These are phyloP conservation scores for Epinotia demarniana DNA, from an alignment of 2,888 invertebrate species.

Conservation along the genomic window DNA sequence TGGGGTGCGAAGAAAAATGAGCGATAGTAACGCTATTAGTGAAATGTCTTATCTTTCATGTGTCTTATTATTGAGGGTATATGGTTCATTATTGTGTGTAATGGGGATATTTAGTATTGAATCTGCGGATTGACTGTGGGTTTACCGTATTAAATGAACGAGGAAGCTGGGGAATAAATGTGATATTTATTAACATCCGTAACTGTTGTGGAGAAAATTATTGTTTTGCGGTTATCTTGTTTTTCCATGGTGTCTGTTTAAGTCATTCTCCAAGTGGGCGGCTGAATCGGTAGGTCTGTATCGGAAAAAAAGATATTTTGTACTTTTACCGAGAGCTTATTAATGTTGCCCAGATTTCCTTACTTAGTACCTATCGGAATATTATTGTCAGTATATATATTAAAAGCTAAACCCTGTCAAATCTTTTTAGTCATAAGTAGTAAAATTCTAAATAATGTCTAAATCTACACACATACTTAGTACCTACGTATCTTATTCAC, in stretches of 20 bases:
- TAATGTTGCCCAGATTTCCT: no score
- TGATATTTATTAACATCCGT: conserved; percentile 40
- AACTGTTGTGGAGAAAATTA: conserved; percentile 30
- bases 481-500: no score
- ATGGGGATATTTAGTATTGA: conserved; percentile 39
- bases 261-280: no score
- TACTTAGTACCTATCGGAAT: no score
- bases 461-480: no score
- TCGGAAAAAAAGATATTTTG: no score
- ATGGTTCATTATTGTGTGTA: conserved; percentile 47
- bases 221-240: conserved; percentile 3
- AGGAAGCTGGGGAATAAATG: conserved; percentile 62
- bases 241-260: neutral
- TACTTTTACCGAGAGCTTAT: no score
- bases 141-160: conserved; percentile 67
- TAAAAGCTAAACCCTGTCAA: no score
- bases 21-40: conserved; percentile 49
- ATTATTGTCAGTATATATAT: no score
- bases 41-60: conserved; percentile 24
- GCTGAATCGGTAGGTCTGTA: no score
- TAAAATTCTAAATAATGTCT: no score
- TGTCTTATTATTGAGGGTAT: conserved; percentile 45
- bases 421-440: no score
- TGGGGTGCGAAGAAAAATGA: conserved; percentile 79
- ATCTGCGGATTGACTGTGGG: conserved; percentile 55